A percentile compares a stretch with the other conserved stretches of the same genome.
These are phyloP conservation scores for Stichodactyla helianthus DNA, from an alignment of 64 coral and sea anemone genomes.

Conservation along the genomic window DNA sequence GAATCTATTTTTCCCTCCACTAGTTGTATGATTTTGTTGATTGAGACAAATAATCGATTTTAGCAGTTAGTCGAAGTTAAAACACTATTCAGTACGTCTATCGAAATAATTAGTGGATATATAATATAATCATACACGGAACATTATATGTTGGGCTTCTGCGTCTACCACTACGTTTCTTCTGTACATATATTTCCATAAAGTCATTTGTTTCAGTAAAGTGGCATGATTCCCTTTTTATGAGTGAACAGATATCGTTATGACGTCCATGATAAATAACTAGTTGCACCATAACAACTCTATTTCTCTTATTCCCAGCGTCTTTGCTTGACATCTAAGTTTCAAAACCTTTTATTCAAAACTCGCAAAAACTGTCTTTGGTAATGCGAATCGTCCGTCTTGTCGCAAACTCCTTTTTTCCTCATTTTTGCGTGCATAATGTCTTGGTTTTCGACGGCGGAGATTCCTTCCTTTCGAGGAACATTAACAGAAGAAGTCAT, in stretches of 20 bases:
- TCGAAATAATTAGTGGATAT: background rate
- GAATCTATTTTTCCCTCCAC: background rate
- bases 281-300: no score
- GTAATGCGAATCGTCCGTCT: constrained; percentile 72
- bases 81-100: background rate
- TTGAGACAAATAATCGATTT: background rate
- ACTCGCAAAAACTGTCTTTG: constrained; percentile 85
- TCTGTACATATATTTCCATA: no score
- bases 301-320: background rate
- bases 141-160: no score
- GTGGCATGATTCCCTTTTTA: no score
- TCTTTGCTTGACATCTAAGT: background rate
- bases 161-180: no score
- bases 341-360: constrained; percentile 78
- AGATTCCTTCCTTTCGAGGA: constrained; percentile 9
- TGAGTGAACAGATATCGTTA: no score
- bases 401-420: constrained; percentile 76
- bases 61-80: background rate
- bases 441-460: constrained; percentile 15
- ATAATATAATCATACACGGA: background rate
- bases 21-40: background rate
- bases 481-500: background rate
- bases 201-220: no score
- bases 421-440: constrained; percentile 52
- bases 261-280: no score